phyloP scores from a whole-genome alignment of 2,888 invertebrate species.

The Capitulum mitella region DNA sequence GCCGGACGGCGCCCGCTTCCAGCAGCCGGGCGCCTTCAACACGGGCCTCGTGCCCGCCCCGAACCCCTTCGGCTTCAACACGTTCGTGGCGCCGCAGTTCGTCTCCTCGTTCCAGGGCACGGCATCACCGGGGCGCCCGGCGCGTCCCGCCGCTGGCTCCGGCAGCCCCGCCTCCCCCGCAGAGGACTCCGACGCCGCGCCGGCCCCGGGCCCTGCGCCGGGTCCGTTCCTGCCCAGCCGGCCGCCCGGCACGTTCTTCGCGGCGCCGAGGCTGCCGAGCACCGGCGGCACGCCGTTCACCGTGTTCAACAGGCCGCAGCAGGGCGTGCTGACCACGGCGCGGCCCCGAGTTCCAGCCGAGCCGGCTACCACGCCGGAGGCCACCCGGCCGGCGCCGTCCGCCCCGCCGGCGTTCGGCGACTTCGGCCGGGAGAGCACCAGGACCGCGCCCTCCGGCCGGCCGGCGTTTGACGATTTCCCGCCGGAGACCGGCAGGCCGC shows the following conservation, averaged over 20 bases:
- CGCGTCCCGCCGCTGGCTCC: constrained; percentile 63
- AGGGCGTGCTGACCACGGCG: constrained; percentile 89
- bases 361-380: constrained; percentile 62
- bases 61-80: constrained; percentile 7
- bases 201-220: not conserved
- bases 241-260: not conserved
- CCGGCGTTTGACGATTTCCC: constrained; percentile 67
- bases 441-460: constrained; percentile 77
- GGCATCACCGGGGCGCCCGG: constrained; percentile 95
- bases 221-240: not conserved
- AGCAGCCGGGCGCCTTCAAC: not conserved
- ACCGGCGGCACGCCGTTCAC: not conserved
- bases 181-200: too few relatives aligned
- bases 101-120: constrained; percentile 83
- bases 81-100: constrained; percentile 73
- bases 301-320: constrained; percentile 57
- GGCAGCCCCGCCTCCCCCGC: too few relatives aligned
- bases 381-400: constrained; percentile 86
- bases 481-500: constrained; percentile 74
- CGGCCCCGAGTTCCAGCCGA: constrained; percentile 91
- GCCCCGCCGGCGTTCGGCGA: constrained; percentile 70
- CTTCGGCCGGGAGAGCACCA: constrained; percentile 52
- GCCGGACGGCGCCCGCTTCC: not conserved
- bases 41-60: not conserved
- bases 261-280: not conserved